Evolutionary conservation across 2,797 vertebrate genomes (phyloP).

Genomic region (Oreochromis mossambicus): DNA sequence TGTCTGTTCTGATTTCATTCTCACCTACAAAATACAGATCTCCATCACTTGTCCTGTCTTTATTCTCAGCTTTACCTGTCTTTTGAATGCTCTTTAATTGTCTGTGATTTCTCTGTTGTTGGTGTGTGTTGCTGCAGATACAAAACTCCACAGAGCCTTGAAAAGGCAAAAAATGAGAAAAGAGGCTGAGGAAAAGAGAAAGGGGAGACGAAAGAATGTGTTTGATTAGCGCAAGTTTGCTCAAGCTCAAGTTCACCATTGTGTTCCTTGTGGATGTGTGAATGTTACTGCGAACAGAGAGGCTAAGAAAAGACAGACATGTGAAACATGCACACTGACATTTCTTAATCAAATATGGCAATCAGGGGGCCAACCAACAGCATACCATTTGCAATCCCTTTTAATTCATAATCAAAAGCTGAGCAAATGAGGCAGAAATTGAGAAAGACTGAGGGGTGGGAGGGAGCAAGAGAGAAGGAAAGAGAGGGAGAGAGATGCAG

Average conservation of each 20-base stretch:
- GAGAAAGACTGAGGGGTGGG: constrained; percentile 38
- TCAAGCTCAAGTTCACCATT: constrained; percentile 65
- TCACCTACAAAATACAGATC: background rate
- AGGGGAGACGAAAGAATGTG: constrained; percentile 74
- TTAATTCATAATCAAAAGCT: constrained; percentile 92
- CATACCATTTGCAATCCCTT: constrained; percentile 96
- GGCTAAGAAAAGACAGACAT: constrained; percentile 50
- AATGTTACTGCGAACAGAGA: constrained; percentile 60
- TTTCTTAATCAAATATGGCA: constrained; percentile 99
- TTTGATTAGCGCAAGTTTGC: constrained; percentile 80
- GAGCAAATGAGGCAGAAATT: constrained; percentile 85
- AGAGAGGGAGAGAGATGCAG: constrained; percentile 77
- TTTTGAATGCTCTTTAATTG: constrained; percentile 78
- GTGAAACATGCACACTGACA: constrained; percentile 92
- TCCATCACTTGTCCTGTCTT: constrained; percentile 12
- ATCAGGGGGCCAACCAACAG: constrained; percentile 95
- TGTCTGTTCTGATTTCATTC: constrained; percentile 6
- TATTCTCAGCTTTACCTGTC: constrained; percentile 57
- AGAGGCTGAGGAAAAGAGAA: constrained; percentile 48
- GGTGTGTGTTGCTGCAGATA: constrained; percentile 65
- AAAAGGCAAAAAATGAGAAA: constrained; percentile 63
- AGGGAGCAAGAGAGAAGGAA: background rate
- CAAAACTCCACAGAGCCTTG: constrained; percentile 51
- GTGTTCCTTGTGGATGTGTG: constrained; percentile 69
- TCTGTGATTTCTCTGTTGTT: constrained; percentile 78